Evolutionary conservation across 2,888 invertebrate genomes (phyloP).

Genomic region (Drosophila recens): DNA sequence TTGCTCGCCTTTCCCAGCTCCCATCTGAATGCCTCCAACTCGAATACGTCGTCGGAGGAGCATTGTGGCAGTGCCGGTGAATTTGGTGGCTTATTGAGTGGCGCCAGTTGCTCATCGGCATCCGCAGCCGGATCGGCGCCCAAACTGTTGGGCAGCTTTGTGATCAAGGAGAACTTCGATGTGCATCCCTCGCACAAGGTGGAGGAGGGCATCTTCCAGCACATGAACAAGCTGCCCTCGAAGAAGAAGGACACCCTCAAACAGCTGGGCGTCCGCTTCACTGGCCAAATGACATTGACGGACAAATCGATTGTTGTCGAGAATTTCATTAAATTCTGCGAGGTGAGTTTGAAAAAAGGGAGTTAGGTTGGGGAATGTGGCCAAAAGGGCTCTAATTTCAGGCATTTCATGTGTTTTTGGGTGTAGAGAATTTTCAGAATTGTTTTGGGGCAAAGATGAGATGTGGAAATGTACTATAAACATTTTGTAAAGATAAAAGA

Average conservation of each 20-base stretch:
- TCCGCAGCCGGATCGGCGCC: constrained; percentile 74
- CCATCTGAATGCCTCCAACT: constrained; percentile 84
- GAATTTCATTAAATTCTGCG: constrained; percentile 85
- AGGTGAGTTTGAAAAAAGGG: constrained; percentile 71
- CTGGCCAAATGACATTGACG: constrained; percentile 85
- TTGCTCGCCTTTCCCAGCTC: constrained; percentile 83
- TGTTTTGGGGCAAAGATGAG: neutral
- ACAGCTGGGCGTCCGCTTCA: constrained; percentile 84
- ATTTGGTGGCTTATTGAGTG: constrained; percentile 71
- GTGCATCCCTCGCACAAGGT: constrained; percentile 85
- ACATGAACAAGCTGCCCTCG: constrained; percentile 84
- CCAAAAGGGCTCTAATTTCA: neutral
- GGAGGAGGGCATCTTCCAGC: constrained; percentile 85
- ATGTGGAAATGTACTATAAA: neutral
- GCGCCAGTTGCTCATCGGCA: constrained; percentile 59
- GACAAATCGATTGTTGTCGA: constrained; percentile 85
- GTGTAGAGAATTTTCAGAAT: constrained; percentile 8
- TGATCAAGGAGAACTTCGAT: constrained; percentile 84
- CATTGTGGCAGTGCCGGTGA: constrained; percentile 79
- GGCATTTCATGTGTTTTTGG: neutral
- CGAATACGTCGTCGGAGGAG: constrained; percentile 84
- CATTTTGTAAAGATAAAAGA: neutral
- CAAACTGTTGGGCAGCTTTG: constrained; percentile 83
- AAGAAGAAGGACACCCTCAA: constrained; percentile 85
- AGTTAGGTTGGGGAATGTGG: neutral